A percentile compares a stretch with the other conserved stretches of the same genome.
Conservation (phyloP, 2,797 vertebrate species). For the Oreochromis mossambicus region DNA sequence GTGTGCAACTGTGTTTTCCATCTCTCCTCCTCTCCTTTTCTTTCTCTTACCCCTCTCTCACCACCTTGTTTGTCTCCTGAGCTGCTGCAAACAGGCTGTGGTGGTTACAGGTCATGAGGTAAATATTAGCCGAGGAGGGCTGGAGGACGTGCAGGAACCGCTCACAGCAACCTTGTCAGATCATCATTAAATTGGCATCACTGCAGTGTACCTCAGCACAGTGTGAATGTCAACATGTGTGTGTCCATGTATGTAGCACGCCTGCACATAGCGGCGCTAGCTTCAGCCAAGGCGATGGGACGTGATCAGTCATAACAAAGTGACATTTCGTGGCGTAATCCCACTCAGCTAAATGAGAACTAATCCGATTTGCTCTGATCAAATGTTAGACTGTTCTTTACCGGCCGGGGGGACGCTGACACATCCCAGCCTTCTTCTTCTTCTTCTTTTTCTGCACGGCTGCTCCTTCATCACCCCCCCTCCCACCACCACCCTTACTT, state of each 20-base stretch:
- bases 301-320: conserved; percentile 76
- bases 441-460: conserved; percentile 19
- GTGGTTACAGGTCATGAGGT: conserved; percentile 59
- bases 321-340: conserved; percentile 71
- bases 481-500: neutral
- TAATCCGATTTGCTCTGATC: conserved; percentile 74
- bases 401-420: conserved; percentile 26
- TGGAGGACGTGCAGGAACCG: conserved; percentile 51
- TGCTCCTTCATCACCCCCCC: neutral
- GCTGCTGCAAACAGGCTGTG: conserved; percentile 50
- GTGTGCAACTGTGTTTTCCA: conserved; percentile 25
- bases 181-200: conserved; percentile 65
- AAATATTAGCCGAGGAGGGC: conserved; percentile 67
- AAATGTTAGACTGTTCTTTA: conserved; percentile 60
- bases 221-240: neutral
- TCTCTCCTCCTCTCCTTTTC: neutral
- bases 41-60: neutral
- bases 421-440: conserved; percentile 25
- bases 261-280: neutral
- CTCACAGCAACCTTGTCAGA: conserved; percentile 61
- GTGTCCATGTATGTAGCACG: neutral
- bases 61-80: conserved; percentile 55
- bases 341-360: conserved; percentile 74
- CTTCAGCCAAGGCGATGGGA: conserved; percentile 45
- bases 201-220: conserved; percentile 50